Base-by-base conservation (phyloP, 2,113 vertebrate genomes). In the Pangasianodon hypophthalmus region DNA sequence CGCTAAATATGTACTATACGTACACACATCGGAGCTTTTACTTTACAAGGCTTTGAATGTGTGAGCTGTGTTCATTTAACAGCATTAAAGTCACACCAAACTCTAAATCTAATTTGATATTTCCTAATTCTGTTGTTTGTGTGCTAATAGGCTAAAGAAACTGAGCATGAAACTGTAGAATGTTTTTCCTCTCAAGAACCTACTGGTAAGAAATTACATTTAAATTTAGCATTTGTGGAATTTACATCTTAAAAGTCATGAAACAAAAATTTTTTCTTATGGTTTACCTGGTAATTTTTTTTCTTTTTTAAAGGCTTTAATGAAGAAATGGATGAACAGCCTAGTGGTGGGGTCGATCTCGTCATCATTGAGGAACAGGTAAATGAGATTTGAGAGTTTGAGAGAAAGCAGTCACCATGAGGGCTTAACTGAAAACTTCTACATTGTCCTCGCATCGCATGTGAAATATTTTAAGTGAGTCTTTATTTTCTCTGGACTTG, bases 341-440 rank as follows among this genome's bases (percentile, higher is more conserved):
- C 56, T 54, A 41, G 10, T 87, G 67, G 19, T 41, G 58, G 46
- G 41, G 16, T 62, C 1, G 87, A 88, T 21, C 29, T 41, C 6
- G 0, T 26, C 44, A 50, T 52, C 29, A 10, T 29, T 62, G 56
- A 88, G 41, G 77, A 88, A 52, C 87, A 88, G 87, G 87, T 88
- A 50, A 64, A 62, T 16, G 24, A 16, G 19, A 58, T 87, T 87
- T 29, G 32, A 75, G 64, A 67, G 58, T 60, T 21, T 60, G 58
- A 62, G 58, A 62, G 8, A 18, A 2, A 16, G 4, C 0, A 4
- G 0, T 37, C n/a, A 37, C 67, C 13, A 16, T 71, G n/a, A 71
- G 13, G 14, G n/a, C 37, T 16, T 16, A 71, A 71, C 1, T 6
- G 5, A 71, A 71, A 37, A 18, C n/a, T 4, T n/a, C 10, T 26